A percentile compares a stretch with the other conserved stretches of the same genome.
Evolutionary conservation across 2,797 vertebrate species (phyloP).

Genomic region (Macrochelys suwanniensis): DNA sequence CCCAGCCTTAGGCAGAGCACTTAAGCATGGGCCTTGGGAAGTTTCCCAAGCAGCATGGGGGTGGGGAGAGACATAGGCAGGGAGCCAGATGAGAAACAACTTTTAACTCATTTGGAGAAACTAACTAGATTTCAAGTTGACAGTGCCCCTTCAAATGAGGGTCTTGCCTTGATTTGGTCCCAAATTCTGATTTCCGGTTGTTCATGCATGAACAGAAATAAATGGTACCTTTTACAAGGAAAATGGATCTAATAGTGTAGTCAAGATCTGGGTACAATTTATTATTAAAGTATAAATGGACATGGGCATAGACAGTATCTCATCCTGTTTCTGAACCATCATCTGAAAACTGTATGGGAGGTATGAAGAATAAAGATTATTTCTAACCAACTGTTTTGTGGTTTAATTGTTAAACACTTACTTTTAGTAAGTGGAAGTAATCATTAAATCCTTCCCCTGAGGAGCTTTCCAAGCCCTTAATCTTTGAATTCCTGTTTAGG

Average conservation of each 20-base stretch:
- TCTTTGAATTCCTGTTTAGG: neutral
- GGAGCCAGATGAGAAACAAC: fast-evolving
- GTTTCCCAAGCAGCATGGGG: neutral
- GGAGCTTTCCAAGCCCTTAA: constrained; percentile 28
- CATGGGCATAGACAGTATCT: constrained; percentile 51
- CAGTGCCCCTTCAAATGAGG: fast-evolving
- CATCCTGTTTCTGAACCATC: constrained; percentile 30
- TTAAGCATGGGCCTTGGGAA: fast-evolving
- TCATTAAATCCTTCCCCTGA: constrained; percentile 32
- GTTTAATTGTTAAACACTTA: neutral
- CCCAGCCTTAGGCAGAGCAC: fast-evolving
- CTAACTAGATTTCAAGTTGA: neutral
- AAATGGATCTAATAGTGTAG: neutral
- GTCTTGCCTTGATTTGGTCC: neutral
- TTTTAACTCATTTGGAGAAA: neutral
- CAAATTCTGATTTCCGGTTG: constrained; percentile 38
- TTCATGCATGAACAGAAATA: constrained; percentile 13
- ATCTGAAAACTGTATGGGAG: constrained; percentile 23
- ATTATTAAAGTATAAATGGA: constrained; percentile 57
- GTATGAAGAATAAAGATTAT: constrained; percentile 63
- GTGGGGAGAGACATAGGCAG: fast-evolving
- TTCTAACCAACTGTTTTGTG: constrained; percentile 54
- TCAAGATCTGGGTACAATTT: constrained; percentile 26
- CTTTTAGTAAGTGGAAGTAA: constrained; percentile 17
- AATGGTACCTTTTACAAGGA: constrained; percentile 14